A percentile compares a stretch with the other conserved stretches of the same genome.
These are phyloP conservation scores for Chelonia mydas DNA, from an alignment of 2,797 vertebrate species.

Conservation along the genomic window DNA sequence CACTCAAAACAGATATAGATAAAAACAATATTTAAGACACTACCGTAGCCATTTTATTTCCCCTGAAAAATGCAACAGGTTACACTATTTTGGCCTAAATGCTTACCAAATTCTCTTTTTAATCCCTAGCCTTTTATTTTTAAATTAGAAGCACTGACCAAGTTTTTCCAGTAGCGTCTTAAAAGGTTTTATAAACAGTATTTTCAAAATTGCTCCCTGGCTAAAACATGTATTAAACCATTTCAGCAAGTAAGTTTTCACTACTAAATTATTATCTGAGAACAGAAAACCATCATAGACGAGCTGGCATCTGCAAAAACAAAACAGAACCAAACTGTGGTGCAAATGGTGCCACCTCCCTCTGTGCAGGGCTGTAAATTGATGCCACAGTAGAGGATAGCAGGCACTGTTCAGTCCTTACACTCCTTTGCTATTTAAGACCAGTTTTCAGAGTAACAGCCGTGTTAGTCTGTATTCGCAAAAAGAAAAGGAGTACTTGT, in stretches of 20 bases:
- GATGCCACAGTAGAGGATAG: background rate
- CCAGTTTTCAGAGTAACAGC: background rate
- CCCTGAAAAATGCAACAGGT: slow-evolving; percentile 23
- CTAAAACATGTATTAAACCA: background rate
- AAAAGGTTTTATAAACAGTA: background rate
- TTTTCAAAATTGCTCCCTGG: background rate
- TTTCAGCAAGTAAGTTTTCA: background rate
- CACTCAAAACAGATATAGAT: background rate
- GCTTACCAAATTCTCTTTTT: background rate
- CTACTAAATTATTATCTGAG: background rate
- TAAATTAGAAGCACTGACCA: background rate
- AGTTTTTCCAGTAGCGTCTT: background rate
- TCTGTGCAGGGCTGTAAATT: background rate
- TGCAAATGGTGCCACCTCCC: background rate
- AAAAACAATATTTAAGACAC: background rate
- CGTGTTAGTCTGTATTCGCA: no score
- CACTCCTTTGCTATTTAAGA: background rate
- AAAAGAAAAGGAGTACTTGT: no score
- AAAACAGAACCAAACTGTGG: background rate
- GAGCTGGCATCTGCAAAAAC: background rate
- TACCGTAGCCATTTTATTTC: background rate
- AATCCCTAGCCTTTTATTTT: background rate
- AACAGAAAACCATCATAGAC: background rate
- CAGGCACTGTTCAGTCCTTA: background rate
- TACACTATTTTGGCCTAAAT: background rate